Evolutionary conservation across 2,113 vertebrate species (phyloP).

Genomic region (Origma solitaria): DNA sequence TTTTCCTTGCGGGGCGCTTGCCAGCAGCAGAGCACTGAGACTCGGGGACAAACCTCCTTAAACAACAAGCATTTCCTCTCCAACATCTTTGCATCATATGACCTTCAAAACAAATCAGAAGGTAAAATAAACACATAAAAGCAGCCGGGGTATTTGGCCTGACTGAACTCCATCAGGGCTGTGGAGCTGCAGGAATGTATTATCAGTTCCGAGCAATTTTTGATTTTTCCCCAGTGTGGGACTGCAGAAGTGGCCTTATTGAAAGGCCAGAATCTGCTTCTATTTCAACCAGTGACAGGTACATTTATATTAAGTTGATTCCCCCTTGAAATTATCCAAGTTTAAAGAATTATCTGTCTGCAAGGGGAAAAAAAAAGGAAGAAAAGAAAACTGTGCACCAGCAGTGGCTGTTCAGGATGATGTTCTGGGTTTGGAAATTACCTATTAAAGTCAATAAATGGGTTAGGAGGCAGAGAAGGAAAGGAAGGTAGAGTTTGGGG

Average conservation of each 20-base stretch:
- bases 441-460: constrained; percentile 67
- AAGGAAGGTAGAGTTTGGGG: constrained; percentile 66
- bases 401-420: not conserved
- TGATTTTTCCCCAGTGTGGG: constrained; percentile 61
- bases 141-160: constrained; percentile 18
- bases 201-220: constrained; percentile 63
- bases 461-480: constrained; percentile 58
- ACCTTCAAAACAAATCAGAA: constrained; percentile 67
- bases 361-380: not conserved
- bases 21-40: not conserved
- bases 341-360: constrained; percentile 60
- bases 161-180: constrained; percentile 61
- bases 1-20: not conserved
- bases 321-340: constrained; percentile 53
- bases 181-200: constrained; percentile 48
- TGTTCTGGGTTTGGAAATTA: constrained; percentile 38
- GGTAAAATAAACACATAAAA: constrained; percentile 54
- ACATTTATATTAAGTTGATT: constrained; percentile 59
- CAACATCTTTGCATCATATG: constrained; percentile 16
- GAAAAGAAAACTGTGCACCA: not conserved
- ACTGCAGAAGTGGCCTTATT: constrained; percentile 43
- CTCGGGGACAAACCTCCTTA: not conserved
- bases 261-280: constrained; percentile 54
- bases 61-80: not conserved
- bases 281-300: constrained; percentile 44